Evolutionary conservation across 2,888 invertebrate genomes (phyloP).

Genomic region (Balanococcus diminutus): DNA sequence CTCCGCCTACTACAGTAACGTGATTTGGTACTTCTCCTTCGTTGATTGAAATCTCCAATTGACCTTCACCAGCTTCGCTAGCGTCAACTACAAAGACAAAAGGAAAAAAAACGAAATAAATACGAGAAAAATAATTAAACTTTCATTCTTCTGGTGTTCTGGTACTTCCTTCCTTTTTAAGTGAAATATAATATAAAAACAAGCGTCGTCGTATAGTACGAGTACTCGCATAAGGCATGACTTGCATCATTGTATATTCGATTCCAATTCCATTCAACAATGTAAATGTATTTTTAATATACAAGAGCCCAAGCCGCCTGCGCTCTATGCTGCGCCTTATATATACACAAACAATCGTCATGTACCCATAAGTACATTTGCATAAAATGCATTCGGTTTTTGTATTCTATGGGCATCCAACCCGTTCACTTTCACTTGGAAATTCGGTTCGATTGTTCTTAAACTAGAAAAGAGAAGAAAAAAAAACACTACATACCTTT

Average conservation of each 20-base stretch:
- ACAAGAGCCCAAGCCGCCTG: neutral
- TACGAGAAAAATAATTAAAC: slow-evolving; percentile 49
- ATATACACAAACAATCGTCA: neutral
- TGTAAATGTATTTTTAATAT: neutral
- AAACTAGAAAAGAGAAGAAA: neutral
- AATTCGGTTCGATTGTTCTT: neutral
- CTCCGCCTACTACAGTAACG: slow-evolving; percentile 92
- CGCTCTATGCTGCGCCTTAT: too few species aligned
- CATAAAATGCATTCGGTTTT: slow-evolving; percentile 38
- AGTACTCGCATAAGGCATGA: neutral
- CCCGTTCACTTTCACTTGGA: neutral
- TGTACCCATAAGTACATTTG: neutral
- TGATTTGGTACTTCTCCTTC: slow-evolving; percentile 99
- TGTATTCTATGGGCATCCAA: neutral
- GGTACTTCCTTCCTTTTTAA: neutral
- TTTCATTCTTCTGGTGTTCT: slow-evolving; percentile 24
- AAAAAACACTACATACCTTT: slow-evolving; percentile 71
- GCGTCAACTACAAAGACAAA: slow-evolving; percentile 79
- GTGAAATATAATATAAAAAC: too few species aligned
- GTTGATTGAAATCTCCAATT: slow-evolving; percentile 98
- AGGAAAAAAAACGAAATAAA: neutral
- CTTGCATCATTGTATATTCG: neutral
- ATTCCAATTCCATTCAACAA: neutral
- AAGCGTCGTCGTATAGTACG: neutral
- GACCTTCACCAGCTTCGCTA: slow-evolving; percentile 97